Base-by-base conservation (phyloP, 2,888 invertebrate species). In the Melinopterus prodromus region DNA sequence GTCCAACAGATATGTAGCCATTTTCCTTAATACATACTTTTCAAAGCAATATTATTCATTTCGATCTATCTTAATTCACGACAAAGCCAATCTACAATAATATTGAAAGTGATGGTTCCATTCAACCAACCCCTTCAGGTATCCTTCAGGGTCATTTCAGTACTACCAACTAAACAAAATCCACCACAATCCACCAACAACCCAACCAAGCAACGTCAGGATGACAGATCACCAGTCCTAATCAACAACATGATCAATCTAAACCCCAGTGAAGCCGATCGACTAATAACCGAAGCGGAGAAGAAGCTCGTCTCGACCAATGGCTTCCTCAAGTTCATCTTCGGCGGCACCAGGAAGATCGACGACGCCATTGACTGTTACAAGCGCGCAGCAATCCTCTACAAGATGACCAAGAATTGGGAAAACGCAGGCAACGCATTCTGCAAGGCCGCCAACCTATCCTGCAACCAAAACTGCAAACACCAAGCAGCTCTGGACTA, bases 381-480 rank as follows among this genome's bases (percentile, higher is more conserved):
- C 89, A 95, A 97, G 83, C 92, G 97, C 84, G 99, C 98, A 37
- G 99, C 96, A 6, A 99, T 99, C 89, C 93, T 97, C 88, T 99
- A 97, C 90, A 99, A 99, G 92, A 98, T 99, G 96, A 94, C 96
- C 12, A 99, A 99, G 90, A 97, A 98, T 87, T 99, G 99, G 99
- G 92, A 93, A 53, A 95, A 95, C 83, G 99, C 98, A 0, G 99
- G 98, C 0, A 93, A 95, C 85, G 97, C 98, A 6, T 99, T 99
- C 90, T 95, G 95, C 84, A 94, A 94, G 86, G 97, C 98, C 1
- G 98, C 98, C 0, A 94, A 94, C 78, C 91, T 99, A 71, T 71
- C 71, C 15, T 6, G n/a, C 26, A 95, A 97, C 87, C 93, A 95
- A 81, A 96, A 96, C 0, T 95, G 95, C 84, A 93, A 96, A 82